Evolutionary conservation across 2,797 vertebrate genomes (phyloP), one percentile per base, ranked within the genome.

Genomic region (Nannoperca obscura): DNA sequence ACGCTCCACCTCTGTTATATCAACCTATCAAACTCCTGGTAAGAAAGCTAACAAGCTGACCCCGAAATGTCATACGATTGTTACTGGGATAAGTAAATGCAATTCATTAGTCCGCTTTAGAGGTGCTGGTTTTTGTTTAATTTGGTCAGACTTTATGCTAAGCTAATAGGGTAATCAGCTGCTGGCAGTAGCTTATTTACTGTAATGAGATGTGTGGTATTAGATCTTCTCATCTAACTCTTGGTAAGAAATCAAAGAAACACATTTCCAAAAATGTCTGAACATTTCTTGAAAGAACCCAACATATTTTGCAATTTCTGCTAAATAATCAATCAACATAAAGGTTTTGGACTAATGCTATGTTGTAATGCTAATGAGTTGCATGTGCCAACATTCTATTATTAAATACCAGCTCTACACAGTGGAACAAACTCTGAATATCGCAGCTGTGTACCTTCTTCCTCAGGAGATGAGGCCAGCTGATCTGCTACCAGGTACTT

Each of bases 401-500:
- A 65, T 68, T 63, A 66, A 80, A 82, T n/a, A 70, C 36, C 20
- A 44, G 54, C 54, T 81, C 63, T 63, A 42, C 27, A 73, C 74
- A 20, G 68, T 76, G 77, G 30, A 85, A 72, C 71, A 81, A 67
- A 74, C 67, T 40, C 58, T 63, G 64, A 76, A 47, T 53, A 30
- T 70, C 13, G 6, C 91, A 92, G 87, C 84, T 90, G 86, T 72
- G 86, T 75, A 78, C 71, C 70, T 59, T 73, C 76, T 71, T 89
- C 71, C 90, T 91, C 75, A 7, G 82, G 79, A 89, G 81, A 82
- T 17, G 32, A 68, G 3, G 71, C 42, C 76, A 87, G 86, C 85
- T 90, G 89, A 91, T 86, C 74, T 67, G 59, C 80, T 77, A 82
- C 77, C 88, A 89, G 92, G 82, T 92, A 86, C 1, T 10, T 65